Base-by-base conservation (phyloP, 2,113 vertebrate genomes). In the Nycticebus coucang region DNA sequence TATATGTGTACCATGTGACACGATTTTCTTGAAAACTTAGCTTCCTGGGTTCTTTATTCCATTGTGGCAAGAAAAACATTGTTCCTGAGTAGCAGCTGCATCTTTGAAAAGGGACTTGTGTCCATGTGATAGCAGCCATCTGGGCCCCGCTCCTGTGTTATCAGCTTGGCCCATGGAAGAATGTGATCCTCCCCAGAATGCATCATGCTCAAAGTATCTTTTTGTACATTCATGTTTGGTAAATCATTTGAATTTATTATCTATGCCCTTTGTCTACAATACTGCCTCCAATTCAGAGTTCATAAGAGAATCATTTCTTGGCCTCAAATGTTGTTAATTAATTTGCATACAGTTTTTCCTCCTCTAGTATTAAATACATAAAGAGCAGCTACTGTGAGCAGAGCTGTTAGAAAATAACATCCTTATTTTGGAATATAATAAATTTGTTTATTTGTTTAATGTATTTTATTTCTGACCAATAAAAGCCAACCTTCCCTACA, bases 401-500 rank as follows among this genome's bases (percentile, higher is more conserved):
- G 11, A 72, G 4, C 59, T 92, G 50, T 33, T 80, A 50, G 17
- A 7, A 12, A 55, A 79, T 89, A 71, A 79, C 24, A 28, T 68
- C 28, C 22, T 92, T 92, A 68, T 57, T 92, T 83, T 80, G 74
- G 37, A 90, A 77, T 81, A 5, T 4, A 82, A 53, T 87, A 28
- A 50, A 26, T 93, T 86, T 86, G 11, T 1, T 88, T 12, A 82
- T 64, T 96, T 90, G 28, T 15, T 60, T 22, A 64, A 37, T 66
- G 1, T 5, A 89, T 89, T 97, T 95, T 82, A 87, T 72, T 59
- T 82, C 26, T 94, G n/a, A 35, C 37, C 62, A 62, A 45, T 57
- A 82, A 86, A 57, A 74, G 2, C 21, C 4, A 91, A 18, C 6
- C 13, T 2, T 82, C 21, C 2, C 17, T 84, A 21, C 6, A 11